A percentile compares a stretch with the other conserved stretches of the same genome.
phyloP scores from a whole-genome alignment of 2,888 invertebrate genomes.

The Lepas anatifera region DNA sequence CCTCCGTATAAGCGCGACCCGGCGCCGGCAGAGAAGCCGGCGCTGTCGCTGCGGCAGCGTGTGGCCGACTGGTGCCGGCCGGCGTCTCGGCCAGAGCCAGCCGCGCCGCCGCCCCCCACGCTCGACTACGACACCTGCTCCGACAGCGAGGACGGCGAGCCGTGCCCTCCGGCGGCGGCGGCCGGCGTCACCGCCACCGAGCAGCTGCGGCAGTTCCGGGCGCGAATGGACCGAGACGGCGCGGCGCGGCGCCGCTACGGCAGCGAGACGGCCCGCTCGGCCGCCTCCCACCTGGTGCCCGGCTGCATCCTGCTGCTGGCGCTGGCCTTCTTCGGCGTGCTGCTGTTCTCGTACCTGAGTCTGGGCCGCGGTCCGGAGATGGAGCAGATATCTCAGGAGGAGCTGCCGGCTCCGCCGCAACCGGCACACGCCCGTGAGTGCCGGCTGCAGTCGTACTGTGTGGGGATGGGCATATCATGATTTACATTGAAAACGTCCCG shows the following conservation, averaged over 20 bases:
- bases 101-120: background rate
- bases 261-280: background rate
- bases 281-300: slow-evolving; percentile 1
- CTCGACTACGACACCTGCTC: slow-evolving; percentile 21
- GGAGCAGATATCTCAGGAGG: background rate
- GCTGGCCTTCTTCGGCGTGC: background rate
- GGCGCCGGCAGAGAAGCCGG: background rate
- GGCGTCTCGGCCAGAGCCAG: background rate
- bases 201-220: background rate
- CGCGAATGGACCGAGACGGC: background rate
- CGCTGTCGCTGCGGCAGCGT: background rate
- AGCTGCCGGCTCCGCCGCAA: no score
- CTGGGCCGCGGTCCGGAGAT: background rate
- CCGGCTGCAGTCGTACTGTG: no score
- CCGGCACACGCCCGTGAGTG: no score
- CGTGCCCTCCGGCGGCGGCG: background rate
- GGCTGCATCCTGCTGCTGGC: background rate
- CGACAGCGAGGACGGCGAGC: slow-evolving; percentile 19
- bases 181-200: background rate
- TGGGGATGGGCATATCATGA: no score
- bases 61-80: slow-evolving; percentile 4
- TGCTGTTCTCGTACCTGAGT: background rate
- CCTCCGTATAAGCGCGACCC: background rate
- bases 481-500: no score
- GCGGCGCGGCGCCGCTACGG: background rate